These are phyloP conservation scores for Eolophus roseicapilla DNA, from an alignment of 2,113 vertebrate species.

Conservation along the genomic window DNA sequence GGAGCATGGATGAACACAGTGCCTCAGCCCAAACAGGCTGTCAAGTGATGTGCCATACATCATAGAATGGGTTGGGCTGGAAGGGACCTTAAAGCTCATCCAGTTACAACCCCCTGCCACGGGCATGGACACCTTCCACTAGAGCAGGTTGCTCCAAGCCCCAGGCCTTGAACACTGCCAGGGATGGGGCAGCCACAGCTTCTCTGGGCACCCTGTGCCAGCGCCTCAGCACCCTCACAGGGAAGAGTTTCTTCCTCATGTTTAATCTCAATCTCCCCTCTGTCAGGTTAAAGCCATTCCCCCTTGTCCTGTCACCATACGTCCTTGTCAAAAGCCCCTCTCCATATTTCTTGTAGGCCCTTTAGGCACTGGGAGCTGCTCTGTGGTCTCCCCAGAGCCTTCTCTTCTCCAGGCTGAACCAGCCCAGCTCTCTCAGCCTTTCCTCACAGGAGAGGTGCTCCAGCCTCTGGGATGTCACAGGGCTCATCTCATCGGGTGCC, in stretches of 20 bases:
- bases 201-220: background rate
- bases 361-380: fast-evolving
- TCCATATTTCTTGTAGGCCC: background rate
- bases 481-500: fast-evolving
- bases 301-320: background rate
- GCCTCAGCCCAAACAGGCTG: background rate
- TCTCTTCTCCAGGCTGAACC: background rate
- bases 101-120: fast-evolving
- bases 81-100: background rate
- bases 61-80: background rate
- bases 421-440: background rate
- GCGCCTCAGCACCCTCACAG: fast-evolving
- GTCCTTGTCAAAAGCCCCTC: too few relatives aligned
- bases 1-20: background rate
- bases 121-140: background rate
- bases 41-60: fast-evolving
- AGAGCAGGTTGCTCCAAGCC: too few relatives aligned
- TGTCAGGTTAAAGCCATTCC: fast-evolving
- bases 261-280: fast-evolving
- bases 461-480: background rate
- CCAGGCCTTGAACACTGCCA: background rate
- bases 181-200: background rate
- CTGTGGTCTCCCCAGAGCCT: fast-evolving
- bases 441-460: background rate
- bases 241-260: background rate